Base-by-base conservation (phyloP, 2,113 vertebrate species). In the Eclectus roratus region DNA sequence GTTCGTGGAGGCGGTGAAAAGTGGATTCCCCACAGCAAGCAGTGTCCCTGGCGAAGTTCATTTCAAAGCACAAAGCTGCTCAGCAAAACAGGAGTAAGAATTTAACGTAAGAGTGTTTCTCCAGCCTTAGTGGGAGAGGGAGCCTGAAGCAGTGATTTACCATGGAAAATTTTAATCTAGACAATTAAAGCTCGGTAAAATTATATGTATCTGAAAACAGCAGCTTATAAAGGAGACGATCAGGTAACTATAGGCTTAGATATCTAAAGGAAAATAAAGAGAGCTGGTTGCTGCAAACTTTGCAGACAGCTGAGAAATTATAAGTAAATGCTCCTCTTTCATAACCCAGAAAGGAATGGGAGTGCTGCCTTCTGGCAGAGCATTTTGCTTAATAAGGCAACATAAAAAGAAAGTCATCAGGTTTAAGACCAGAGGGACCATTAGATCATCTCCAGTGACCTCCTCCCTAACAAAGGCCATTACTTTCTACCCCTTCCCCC, bases 281-380 rank as follows among this genome's bases (percentile, higher is more conserved):
- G 49, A 81, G 90, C 44, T 82, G 56, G 6, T 55, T 81, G 89
- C 53, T 85, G 74, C 90, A 85, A 76, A 50, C 73, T 73, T 19
- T 60, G 84, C 47, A 89, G 81, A 35, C 74, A 85, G 70, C 63
- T 85, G 79, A 60, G 85, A 90, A 88, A 85, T 69, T 14, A 60
- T 77, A 87, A 80, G 41, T 65, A 65, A 93, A 52, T 35, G 11
- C 44, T 86, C 33, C 88, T 46, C 68, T 53, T 60, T 82, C 74
- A 55, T 41, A 56, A 69, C 37, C 37, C 9, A 1, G 49, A 15
- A 61, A 73, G 58, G 61, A 95, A 89, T 31, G 79, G 81, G 88
- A 97, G 63, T 0, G 0, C 79, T 91, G 95, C 82, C 90, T 93
- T 52, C 76, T 90, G 95, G 92, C 90, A 93, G 64, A 91, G 82